These are phyloP conservation scores for Ochropleura leucogaster DNA, from an alignment of 2,888 invertebrate species.

Conservation along the genomic window DNA sequence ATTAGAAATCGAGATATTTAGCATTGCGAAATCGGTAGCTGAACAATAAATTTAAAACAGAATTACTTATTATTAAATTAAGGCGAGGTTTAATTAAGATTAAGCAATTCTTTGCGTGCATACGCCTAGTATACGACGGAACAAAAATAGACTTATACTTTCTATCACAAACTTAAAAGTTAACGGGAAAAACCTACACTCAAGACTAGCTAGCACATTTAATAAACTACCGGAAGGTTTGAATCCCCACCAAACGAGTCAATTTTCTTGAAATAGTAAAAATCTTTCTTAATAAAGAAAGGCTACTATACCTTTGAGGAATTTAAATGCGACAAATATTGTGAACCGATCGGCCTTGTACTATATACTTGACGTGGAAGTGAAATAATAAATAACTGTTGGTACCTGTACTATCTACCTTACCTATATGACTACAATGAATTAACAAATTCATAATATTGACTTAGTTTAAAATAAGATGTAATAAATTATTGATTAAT, in stretches of 20 bases:
- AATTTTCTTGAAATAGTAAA: not conserved
- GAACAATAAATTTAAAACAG: not conserved
- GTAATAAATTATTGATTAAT: too few relatives aligned
- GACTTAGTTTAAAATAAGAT: too few relatives aligned
- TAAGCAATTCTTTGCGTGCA: conserved; percentile 33
- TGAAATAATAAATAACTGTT: too few relatives aligned
- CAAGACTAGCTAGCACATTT: not conserved
- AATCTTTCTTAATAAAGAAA: too few relatives aligned
- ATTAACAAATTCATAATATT: too few relatives aligned
- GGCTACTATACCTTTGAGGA: too few relatives aligned
- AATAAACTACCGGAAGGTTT: not conserved
- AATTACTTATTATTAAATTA: conserved; percentile 14
- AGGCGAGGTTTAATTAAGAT: conserved; percentile 30
- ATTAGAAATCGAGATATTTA: not conserved
- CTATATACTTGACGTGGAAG: too few relatives aligned
- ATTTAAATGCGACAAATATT: too few relatives aligned
- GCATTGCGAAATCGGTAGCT: conserved; percentile 7
- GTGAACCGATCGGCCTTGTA: too few relatives aligned
- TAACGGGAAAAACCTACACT: not conserved
- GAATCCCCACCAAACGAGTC: not conserved
- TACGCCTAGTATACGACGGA: conserved; percentile 32
- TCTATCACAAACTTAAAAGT: not conserved
- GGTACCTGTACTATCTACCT: too few relatives aligned
- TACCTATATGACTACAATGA: too few relatives aligned
- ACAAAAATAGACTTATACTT: not conserved